Base-by-base conservation (phyloP, 2,113 vertebrate genomes). In the Desmodus rotundus region DNA sequence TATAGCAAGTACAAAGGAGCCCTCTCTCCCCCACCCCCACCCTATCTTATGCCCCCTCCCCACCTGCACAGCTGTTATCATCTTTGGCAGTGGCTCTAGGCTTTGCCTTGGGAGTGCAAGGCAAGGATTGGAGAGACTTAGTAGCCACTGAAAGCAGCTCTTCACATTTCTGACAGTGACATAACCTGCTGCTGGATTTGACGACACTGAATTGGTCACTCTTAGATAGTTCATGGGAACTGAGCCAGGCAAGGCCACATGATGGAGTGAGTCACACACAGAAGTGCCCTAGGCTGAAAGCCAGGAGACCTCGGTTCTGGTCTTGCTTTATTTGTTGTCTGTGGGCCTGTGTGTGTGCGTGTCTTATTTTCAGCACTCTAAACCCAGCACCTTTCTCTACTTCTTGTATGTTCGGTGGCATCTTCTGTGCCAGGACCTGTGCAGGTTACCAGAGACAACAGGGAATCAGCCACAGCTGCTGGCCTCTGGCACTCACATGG, bases 81-180 rank as follows among this genome's bases (percentile, higher is more conserved):
- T 50, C 36, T 83, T 87, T 38, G 68, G 36, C 28, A 45, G 15
- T 68, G 36, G 43, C 73, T 83, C 93, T 45, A 89, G 68, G 41
- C 36, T 91, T 78, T 89, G 68, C 74, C 22, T 82, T 83, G 24
- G 63, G 33, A 67, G 22, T 14, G 12, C 17, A n/a, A 89, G 50
- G 36, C 56, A 80, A 94, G 54, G 31, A 70, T 14, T 26, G 4
- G 38, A 33, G 31, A 90, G 28, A 89, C 41, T 45, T 73, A 38
- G 93, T 15, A 61, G 63, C 10, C 50, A 38, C 67, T 26, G 43
- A 83, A 87, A 89, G 67, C 43, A 70, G 41, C 33, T 87, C 96
- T 85, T 91, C 63, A 91, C 76, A 90, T 95, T 90, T 83, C 92
- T 87, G 67, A 93, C 61, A 50, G 11, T 86, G 89, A 78, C 36